phyloP scores from a whole-genome alignment of 2,113 vertebrate species.

The Baryphthengus martii region DNA sequence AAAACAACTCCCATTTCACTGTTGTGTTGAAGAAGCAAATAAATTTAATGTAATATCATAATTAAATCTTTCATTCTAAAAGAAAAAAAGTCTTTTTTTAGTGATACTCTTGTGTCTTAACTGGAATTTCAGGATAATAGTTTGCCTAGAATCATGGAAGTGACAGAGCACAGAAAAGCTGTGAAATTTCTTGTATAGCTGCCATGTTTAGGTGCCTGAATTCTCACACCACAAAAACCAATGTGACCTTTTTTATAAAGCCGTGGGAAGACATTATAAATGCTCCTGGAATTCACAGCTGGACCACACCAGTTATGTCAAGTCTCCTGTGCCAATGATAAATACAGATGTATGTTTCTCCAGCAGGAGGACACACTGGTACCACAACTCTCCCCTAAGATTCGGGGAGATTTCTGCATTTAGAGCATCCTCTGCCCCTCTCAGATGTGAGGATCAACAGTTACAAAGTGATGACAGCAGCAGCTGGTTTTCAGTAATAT shows the following conservation, averaged over 20 bases:
- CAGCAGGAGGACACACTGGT: neutral
- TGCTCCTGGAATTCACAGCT: neutral
- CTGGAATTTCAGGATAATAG: neutral
- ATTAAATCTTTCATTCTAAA: neutral
- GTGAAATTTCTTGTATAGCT: constrained; percentile 20
- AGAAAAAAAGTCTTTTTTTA: neutral
- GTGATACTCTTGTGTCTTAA: neutral
- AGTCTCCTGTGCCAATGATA: neutral
- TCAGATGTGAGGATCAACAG: neutral
- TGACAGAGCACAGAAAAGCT: neutral
- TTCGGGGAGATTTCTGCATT: neutral
- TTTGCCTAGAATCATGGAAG: neutral
- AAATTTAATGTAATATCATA: neutral
- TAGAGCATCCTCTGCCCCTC: neutral
- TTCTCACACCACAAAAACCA: neutral
- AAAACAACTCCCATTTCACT: neutral
- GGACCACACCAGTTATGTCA: neutral
- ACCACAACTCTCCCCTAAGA: neutral
- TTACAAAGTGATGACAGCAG: neutral
- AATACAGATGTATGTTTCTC: neutral
- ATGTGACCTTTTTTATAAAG: neutral
- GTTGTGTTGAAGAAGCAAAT: neutral
- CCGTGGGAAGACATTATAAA: neutral
- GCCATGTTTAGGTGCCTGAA: neutral
- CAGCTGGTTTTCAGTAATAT: neutral